These are phyloP conservation scores for Leptestheria dahalacensis DNA, from an alignment of 1,140 invertebrate genomes.

Conservation along the genomic window DNA sequence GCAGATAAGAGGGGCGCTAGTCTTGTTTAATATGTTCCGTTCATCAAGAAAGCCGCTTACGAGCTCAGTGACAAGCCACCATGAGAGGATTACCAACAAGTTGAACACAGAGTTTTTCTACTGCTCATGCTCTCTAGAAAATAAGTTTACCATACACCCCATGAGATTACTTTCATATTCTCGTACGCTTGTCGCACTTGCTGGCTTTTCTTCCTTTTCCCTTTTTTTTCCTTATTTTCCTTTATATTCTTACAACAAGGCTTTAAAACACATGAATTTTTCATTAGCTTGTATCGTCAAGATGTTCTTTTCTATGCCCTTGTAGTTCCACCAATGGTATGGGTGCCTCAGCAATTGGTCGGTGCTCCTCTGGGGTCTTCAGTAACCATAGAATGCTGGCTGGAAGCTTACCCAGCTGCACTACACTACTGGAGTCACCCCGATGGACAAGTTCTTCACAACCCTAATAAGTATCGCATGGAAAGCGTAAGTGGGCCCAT, in stretches of 20 bases:
- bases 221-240: no score
- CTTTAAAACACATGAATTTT: no score
- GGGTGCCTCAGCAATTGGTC: conserved; percentile 78
- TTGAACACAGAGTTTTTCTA: background rate
- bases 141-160: background rate
- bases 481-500: conserved; percentile 28
- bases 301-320: background rate
- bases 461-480: conserved; percentile 58
- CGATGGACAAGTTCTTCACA: conserved; percentile 74
- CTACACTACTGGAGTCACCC: conserved; percentile 82
- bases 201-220: no score
- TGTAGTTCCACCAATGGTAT: conserved; percentile 79
- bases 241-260: no score
- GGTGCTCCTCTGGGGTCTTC: conserved; percentile 61
- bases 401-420: conserved; percentile 77
- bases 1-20: background rate
- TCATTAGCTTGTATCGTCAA: background rate
- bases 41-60: background rate
- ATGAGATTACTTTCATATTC: background rate
- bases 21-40: background rate
- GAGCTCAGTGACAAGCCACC: background rate
- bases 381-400: conserved; percentile 72
- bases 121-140: background rate
- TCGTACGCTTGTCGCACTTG: background rate
- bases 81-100: background rate